phyloP scores from a whole-genome alignment of 92 coral and sea anemone species.

The Epizoanthus illoricatus region DNA sequence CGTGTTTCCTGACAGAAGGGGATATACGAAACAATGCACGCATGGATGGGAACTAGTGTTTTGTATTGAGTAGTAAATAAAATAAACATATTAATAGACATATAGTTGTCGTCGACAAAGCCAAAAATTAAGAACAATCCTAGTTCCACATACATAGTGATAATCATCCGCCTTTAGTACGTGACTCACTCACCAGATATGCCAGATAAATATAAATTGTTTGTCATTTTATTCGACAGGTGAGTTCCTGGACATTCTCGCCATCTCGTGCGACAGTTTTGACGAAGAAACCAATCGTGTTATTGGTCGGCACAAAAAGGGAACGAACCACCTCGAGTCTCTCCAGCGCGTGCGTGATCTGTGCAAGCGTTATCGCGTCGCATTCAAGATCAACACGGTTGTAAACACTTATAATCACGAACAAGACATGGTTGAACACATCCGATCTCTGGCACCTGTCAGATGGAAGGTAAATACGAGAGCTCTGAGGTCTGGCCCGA shows the following conservation, averaged over 20 bases:
- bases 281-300: slow-evolving; percentile 67
- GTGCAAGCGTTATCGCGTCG: slow-evolving; percentile 71
- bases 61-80: too few relatives aligned
- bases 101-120: too few relatives aligned
- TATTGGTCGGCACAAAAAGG: slow-evolving; percentile 74
- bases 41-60: too few relatives aligned
- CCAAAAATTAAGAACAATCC: too few relatives aligned
- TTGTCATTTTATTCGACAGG: slow-evolving; percentile 40
- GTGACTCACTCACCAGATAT: background rate
- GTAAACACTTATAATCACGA: slow-evolving; percentile 64
- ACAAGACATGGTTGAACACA: slow-evolving; percentile 70
- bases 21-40: too few relatives aligned
- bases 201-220: background rate
- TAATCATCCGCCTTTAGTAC: too few relatives aligned
- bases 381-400: slow-evolving; percentile 82
- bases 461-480: slow-evolving; percentile 77
- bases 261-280: slow-evolving; percentile 88
- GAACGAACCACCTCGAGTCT: slow-evolving; percentile 58
- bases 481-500: too few relatives aligned
- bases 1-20: too few relatives aligned
- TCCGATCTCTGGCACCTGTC: slow-evolving; percentile 60
- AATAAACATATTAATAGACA: too few relatives aligned
- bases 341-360: slow-evolving; percentile 65
- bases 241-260: slow-evolving; percentile 74
- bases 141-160: too few relatives aligned